A percentile compares a stretch with the other conserved stretches of the same genome.
Evolutionary conservation across 2,888 invertebrate genomes (phyloP).

Genomic region (Gasteruption jaculator): DNA sequence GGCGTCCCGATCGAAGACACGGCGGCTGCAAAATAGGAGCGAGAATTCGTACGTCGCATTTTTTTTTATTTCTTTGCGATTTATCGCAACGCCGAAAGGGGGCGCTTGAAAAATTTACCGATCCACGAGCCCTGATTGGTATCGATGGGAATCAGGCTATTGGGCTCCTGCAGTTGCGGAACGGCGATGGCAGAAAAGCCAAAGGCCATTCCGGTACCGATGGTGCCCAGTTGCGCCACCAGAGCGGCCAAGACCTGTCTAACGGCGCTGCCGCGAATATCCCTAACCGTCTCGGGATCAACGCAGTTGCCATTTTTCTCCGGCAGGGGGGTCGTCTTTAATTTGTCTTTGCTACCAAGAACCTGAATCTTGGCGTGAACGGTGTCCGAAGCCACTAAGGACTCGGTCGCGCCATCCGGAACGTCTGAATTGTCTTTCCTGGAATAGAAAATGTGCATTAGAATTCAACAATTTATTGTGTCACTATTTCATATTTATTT

Average conservation of each 20-base stretch:
- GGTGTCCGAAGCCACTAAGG: conserved; percentile 32
- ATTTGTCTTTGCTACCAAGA: conserved; percentile 24
- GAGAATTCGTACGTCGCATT: no score
- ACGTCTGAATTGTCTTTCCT: conserved; percentile 30
- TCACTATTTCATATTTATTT: no score
- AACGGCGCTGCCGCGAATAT: conserved; percentile 35
- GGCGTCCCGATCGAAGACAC: conserved; percentile 65
- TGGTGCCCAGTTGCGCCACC: conserved; percentile 64
- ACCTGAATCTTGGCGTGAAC: conserved; percentile 34
- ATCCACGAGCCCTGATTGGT: conserved; percentile 62
- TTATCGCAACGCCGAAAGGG: not conserved
- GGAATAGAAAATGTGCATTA: conserved; percentile 12
- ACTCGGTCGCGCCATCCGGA: conserved; percentile 31
- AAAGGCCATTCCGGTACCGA: conserved; percentile 68
- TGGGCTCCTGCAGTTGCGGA: conserved; percentile 57
- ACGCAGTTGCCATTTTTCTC: conserved; percentile 24
- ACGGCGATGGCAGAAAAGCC: conserved; percentile 66
- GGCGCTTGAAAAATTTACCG: conserved; percentile 50
- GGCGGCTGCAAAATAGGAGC: conserved; percentile 56
- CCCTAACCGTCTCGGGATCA: conserved; percentile 25
- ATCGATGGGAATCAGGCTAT: conserved; percentile 57
- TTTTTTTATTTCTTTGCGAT: not conserved
- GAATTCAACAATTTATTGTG: no score
- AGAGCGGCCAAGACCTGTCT: conserved; percentile 61
- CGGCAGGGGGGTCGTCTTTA: conserved; percentile 20